Base-by-base conservation (phyloP, 2,113 vertebrate species). In the Saccopteryx bilineata region DNA sequence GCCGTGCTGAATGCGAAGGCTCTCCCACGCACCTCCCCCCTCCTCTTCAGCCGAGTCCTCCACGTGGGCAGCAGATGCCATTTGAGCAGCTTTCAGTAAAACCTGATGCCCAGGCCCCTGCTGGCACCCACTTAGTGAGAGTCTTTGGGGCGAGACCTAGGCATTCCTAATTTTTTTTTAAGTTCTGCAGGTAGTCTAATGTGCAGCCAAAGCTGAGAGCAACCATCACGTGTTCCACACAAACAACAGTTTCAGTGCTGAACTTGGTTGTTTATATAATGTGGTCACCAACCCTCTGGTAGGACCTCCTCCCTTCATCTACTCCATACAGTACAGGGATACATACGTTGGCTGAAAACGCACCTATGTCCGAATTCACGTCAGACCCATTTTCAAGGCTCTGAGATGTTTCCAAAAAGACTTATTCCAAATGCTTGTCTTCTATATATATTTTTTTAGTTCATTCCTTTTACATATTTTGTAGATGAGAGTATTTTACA, bases 171-270 rank as follows among this genome's bases (percentile, higher is more conserved):
- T 2, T 79, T 75, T 81, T 75, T 81, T 75, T 56, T 17, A 94
- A 60, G 0, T 81, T 85, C 28, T 23, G 13, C 66, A 46, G 17
- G 23, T 65, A 72, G 66, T 86, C 10, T 46, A 82, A 78, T 13
- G 5, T 78, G 4, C 21, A 82, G 21, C 7, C 31, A 93, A 63
- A 4, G 28, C 26, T 92, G 9, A 92, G 13, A 56, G 52, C 12
- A 78, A 50, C 6, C 74, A 23, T 84, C 17, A 63, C 0, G 1
- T 72, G 46, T 79, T 87, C 19, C 3, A 24, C 3, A 72, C 31
- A 87, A 69, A 54, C n/a, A 88, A 79, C 78, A 91, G 33, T 52
- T 91, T 52, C 12, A 94, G 10, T 10, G 86, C 79, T 91, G 17
- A 83, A 31, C 91, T 56, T 94, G 89, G 31, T 75, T 78, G 17